A percentile compares a stretch with the other conserved stretches of the same genome.
Evolutionary conservation across 2,797 vertebrate genomes (phyloP).

Genomic region (Otus scops): DNA sequence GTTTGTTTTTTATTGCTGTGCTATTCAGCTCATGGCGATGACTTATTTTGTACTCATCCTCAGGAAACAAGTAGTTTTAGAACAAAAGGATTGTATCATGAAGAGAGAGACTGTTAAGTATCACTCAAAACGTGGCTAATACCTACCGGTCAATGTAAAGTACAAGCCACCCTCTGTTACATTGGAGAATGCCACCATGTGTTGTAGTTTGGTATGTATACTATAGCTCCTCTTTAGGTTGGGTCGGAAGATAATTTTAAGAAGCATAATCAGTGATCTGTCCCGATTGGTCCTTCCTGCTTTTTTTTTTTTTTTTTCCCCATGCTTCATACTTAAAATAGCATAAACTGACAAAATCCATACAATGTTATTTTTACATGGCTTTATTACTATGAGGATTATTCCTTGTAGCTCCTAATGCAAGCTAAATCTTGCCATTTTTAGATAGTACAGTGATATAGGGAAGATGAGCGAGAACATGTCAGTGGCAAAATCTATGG

Average conservation of each 20-base stretch:
- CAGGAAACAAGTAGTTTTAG: neutral
- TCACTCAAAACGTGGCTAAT: neutral
- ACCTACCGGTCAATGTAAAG: neutral
- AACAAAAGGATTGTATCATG: neutral
- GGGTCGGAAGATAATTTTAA: neutral
- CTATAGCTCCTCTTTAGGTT: neutral
- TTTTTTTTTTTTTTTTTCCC: neutral
- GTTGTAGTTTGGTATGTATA: neutral
- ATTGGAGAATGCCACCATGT: slow-evolving; percentile 33
- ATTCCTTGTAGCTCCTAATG: neutral
- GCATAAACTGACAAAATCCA: neutral
- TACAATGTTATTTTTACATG: neutral
- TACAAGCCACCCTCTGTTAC: neutral
- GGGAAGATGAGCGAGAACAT: neutral
- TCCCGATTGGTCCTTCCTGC: neutral
- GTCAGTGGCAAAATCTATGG: neutral
- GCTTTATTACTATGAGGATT: neutral
- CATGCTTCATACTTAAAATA: neutral
- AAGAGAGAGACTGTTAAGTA: neutral
- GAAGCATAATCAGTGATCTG: neutral
- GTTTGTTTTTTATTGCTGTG: neutral
- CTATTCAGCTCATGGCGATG: neutral
- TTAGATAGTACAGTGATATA: neutral
- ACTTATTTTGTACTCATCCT: neutral
- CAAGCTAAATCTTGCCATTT: neutral